Percentiles rank a stretch among this genome's conserved stretches.
Evolutionary conservation across 2,888 invertebrate species (phyloP).

Genomic region (Microplitis deprimator): DNA sequence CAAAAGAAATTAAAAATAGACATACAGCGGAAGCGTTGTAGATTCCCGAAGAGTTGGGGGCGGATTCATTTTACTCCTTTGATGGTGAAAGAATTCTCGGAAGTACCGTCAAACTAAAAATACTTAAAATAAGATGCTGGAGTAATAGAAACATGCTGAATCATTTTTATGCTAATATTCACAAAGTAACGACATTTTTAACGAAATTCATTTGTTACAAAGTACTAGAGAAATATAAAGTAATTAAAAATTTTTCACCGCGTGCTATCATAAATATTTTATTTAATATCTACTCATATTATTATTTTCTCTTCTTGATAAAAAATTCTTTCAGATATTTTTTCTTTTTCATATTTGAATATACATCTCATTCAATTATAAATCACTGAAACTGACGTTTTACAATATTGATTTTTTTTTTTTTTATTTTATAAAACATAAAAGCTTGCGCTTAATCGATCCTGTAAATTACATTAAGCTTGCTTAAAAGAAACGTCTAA

Average conservation of each 20-base stretch:
- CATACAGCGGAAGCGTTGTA: constrained; percentile 57
- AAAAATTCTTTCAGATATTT: background rate
- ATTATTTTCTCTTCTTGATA: no score
- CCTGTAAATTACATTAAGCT: background rate
- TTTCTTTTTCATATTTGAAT: background rate
- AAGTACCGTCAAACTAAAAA: constrained; percentile 63
- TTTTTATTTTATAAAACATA: background rate
- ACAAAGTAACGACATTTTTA: background rate
- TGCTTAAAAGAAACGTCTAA: background rate
- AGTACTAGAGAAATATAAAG: background rate
- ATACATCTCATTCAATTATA: background rate
- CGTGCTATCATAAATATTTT: no score
- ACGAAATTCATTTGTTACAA: background rate
- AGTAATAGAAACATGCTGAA: constrained; percentile 31
- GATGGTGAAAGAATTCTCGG: constrained; percentile 60
- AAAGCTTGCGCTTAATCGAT: background rate
- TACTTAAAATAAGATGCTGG: constrained; percentile 50
- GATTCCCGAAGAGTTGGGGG: constrained; percentile 57
- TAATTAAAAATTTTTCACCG: no score
- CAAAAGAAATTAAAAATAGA: constrained; percentile 47
- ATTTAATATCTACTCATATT: no score
- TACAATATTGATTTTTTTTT: background rate
- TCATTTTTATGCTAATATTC: background rate
- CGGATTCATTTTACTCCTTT: constrained; percentile 60
- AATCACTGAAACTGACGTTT: background rate